Evolutionary conservation across 2,113 vertebrate genomes (phyloP), one percentile per base, ranked within the genome.

Genomic region (Microtus montanus): DNA sequence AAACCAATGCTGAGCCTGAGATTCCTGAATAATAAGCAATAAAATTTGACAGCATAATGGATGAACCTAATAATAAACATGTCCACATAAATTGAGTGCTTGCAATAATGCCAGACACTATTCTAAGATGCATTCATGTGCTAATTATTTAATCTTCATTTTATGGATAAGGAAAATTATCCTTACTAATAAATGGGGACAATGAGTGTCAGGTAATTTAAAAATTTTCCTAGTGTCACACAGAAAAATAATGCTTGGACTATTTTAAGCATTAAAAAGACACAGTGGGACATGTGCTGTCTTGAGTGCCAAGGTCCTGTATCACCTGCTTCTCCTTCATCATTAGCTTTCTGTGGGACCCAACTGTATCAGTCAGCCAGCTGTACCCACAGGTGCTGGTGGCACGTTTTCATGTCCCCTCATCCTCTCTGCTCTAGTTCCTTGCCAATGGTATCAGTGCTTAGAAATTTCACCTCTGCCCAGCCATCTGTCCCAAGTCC

Each of bases 121-220:
- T 82, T 83, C 14, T 78, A 41, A 87, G 35, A 80, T 20, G 61
- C 35, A 68, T 63, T 47, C 20, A 41, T 89, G 33, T 68, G 61
- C 82, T 70, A 64, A 33, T 47, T 83, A 93, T 77, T 85, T 90
- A 74, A 78, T 49, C 14, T 54, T 97, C 28, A 87, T 84, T 94
- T 89, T 77, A 54, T 15, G 78, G 20, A 82, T 63, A 41, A 92
- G 9, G 17, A 96, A 80, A 94, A 87, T 73, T 47, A 90, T 73
- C 52, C 19, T 90, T 44, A 87, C 79, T 91, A 79, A 94, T 15
- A 94, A 75, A 61, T 70, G 61, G 87, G 26, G 19, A 79, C 93
- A 89, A 83, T 74, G 41, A 83, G 15, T 33, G 7, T 87, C 8
- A 73, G 78, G 90, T 74, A 91, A 35, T 14, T 61, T 92, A 77